phyloP scores from a whole-genome alignment of 2,113 vertebrate species.

The Xiphophorus couchianus region DNA sequence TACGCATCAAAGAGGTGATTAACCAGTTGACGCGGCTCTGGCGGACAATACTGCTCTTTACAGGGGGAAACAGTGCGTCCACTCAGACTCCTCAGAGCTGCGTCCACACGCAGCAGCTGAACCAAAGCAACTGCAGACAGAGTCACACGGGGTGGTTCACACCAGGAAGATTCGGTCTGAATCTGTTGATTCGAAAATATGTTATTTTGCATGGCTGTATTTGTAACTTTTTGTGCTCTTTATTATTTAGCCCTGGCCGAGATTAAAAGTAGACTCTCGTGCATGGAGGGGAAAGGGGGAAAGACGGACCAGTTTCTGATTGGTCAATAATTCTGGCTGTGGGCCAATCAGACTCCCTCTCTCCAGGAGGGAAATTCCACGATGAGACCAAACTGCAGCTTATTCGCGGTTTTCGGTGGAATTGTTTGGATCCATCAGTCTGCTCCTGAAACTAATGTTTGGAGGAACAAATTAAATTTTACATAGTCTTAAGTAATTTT shows the following conservation, averaged over 20 bases:
- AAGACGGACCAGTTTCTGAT: constrained; percentile 63
- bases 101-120: constrained; percentile 60
- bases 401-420: constrained; percentile 40
- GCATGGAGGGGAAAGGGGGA: constrained; percentile 13
- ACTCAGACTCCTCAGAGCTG: constrained; percentile 59
- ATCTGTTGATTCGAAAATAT: background rate
- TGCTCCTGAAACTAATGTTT: constrained; percentile 3
- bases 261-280: background rate
- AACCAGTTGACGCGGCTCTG: constrained; percentile 78
- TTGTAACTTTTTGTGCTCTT: background rate
- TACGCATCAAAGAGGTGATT: constrained; percentile 83
- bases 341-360: constrained; percentile 61
- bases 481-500: background rate
- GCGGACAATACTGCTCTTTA: constrained; percentile 81
- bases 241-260: background rate
- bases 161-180: background rate
- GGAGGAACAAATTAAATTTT: background rate
- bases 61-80: constrained; percentile 70
- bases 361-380: constrained; percentile 63
- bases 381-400: constrained; percentile 61
- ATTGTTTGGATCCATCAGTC: constrained; percentile 38
- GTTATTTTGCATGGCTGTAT: background rate
- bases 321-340: constrained; percentile 46
- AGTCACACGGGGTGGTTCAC: constrained; percentile 13
- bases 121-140: constrained; percentile 54